A percentile compares a stretch with the other conserved stretches of the same genome.
Conservation (phyloP, 2,888 invertebrate species). For the Tetanocera ferruginea region DNA sequence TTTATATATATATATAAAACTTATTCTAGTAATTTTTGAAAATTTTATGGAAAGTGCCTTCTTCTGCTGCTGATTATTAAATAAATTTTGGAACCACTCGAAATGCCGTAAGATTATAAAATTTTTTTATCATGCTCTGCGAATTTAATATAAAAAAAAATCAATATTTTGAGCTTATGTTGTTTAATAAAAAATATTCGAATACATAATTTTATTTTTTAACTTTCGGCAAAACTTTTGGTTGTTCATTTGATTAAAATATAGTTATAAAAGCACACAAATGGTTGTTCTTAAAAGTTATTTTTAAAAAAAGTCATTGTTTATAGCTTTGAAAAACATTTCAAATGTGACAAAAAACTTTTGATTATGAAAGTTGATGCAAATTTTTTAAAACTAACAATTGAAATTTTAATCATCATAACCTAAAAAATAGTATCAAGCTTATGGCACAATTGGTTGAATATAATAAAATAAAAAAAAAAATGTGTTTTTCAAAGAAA, state of each 20-base stretch:
- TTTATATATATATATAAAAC: too few relatives aligned
- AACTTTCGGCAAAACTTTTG: slow-evolving; percentile 63
- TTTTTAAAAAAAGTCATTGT: too few relatives aligned
- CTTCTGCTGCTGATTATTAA: slow-evolving; percentile 39
- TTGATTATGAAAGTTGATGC: too few relatives aligned
- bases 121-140: slow-evolving; percentile 28
- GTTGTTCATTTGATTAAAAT: slow-evolving; percentile 43
- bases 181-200: slow-evolving; percentile 17
- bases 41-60: slow-evolving; percentile 55
- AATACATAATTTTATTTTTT: background rate
- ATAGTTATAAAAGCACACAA: slow-evolving; percentile 55
- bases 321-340: too few relatives aligned
- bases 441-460: too few relatives aligned
- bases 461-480: too few relatives aligned
- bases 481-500: too few relatives aligned
- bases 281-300: slow-evolving; percentile 37
- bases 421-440: too few relatives aligned
- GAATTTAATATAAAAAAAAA: too few relatives aligned
- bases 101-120: slow-evolving; percentile 47
- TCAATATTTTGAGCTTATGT: slow-evolving; percentile 34
- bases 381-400: too few relatives aligned
- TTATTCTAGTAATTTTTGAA: background rate
- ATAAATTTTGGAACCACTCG: slow-evolving; percentile 43
- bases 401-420: too few relatives aligned
- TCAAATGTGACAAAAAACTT: too few relatives aligned